Evolutionary conservation across 2,113 vertebrate species (phyloP), one percentile per base, ranked within the genome.

Genomic region (Cebidichthys violaceus): DNA sequence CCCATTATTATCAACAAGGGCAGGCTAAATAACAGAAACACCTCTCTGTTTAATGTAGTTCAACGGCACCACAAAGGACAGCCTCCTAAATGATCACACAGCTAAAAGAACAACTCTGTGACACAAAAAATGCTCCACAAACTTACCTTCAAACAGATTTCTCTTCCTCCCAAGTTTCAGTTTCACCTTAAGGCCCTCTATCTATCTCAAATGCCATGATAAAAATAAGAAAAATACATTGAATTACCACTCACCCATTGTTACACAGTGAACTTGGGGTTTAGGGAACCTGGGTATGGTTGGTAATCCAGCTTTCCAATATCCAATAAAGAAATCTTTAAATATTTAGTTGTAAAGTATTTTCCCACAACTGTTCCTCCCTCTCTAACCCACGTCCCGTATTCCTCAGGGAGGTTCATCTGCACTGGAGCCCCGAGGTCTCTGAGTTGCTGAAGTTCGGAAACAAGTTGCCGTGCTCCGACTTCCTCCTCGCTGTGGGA

Each of bases 401-500:
- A 18, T 31, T 81, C 24, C 35, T 64, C 81, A 96, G 95, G 80
- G 86, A 93, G 39, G 90, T 96, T 76, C 83, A 86, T 61, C 78
- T 94, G 64, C 79, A 78, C 57, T 94, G 93, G 94, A 79, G 64
- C 70, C 70, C 93, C 6, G 87, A 91, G 22, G 75, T 92, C 75
- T 83, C 85, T 0, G 80, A 89, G 33, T 37, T 7, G 0, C 69
- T 90, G 57, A 85, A 39, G n/a, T 77, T 88, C 0, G 91, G 87
- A 52, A 90, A 89, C 79, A 90, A 89, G 67, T 31, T 95, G 39
- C 86, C 67, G 62, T 95, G 92, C 73, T 93, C 93, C 4, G 83
- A 94, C 61, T 90, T 96, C 64, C 72, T 95, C 83, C 88, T 96
- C 11, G 91, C 94, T 20, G 93, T 92, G 69, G 95, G 95, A 81